Evolutionary conservation across 92 coral and sea anemone genomes (phyloP), one percentile per base, ranked within the genome.

Genomic region (Zoanthus sansibaricus): DNA sequence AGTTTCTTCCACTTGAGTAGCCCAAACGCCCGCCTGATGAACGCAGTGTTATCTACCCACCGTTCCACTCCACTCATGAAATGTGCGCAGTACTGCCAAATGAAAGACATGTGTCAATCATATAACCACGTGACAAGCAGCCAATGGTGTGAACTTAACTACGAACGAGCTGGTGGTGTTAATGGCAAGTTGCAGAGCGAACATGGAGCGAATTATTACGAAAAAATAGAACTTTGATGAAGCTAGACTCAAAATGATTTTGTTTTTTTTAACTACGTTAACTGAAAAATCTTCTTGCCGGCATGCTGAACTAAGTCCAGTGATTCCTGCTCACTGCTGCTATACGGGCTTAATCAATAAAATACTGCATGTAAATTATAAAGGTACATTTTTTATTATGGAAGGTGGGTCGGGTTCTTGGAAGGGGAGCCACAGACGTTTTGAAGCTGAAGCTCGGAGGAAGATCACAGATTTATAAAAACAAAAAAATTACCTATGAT

Each of bases 61-160:
- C 37, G 37, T 2, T 48, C 84, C 14, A 76, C 49, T 87, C 71
- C 89, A 67, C 61, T 84, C 71, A 33, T 76, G 67, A 79, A 49
- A 17, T 92, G 95, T 70, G 90, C 95, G 6, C 75, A 87, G 32
- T 87, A 79, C 77, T 92, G 95, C 76, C 78, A 87, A 49, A 83
- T 71, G 71, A 84, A 87, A 52, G 70, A 56, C 68, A 83, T 7
- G 59, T 92, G 95, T 54, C 87, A 87, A 37, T 90, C 95, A 21
- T 92, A 87, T 72, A 90, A 86, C 89, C 89, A 87, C 76, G 83
- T 77, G 86, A 70, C 66, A 44, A 77, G 59, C 51, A 86, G 67
- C 56, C 82, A 72, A 8, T 73, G 30, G 71, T 92, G 95, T 20
- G 89, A 90, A 49, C 90, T 92, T 56, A 90, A 92, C 70, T 58